Percentiles rank a stretch among this genome's conserved stretches.
Evolutionary conservation across 2,888 invertebrate species (phyloP).

Genomic region (Drosophila neotestacea): DNA sequence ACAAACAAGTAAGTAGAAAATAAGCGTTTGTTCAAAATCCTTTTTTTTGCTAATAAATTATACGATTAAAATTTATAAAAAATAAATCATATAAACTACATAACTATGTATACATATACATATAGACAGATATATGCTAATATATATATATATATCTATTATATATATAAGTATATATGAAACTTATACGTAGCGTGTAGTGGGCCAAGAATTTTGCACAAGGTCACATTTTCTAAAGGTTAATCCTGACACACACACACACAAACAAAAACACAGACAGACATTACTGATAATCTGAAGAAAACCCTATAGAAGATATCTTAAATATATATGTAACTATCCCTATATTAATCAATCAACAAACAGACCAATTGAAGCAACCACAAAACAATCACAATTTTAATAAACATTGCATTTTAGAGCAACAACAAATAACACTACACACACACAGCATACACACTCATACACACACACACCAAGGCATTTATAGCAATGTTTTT

Average conservation of each 20-base stretch:
- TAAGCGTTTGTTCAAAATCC: conserved; percentile 11
- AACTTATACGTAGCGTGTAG: conserved; percentile 44
- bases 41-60: conserved; percentile 60
- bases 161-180: conserved; percentile 33
- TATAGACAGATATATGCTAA: conserved; percentile 33
- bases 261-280: conserved; percentile 13
- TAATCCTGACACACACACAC: conserved; percentile 17
- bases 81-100: conserved; percentile 37
- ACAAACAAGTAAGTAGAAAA: not conserved
- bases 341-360: conserved; percentile 30
- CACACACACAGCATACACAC: conserved; percentile 10
- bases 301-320: conserved; percentile 25
- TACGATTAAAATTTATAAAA: conserved; percentile 41
- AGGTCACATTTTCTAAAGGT: conserved; percentile 42
- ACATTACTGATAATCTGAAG: conserved; percentile 3
- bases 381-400: conserved; percentile 7
- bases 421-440: conserved; percentile 7
- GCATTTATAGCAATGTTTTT: conserved; percentile 54
- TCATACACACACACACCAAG: conserved; percentile 29
- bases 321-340: conserved; percentile 20
- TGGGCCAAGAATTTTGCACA: conserved; percentile 33
- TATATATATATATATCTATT: conserved; percentile 38
- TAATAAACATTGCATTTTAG: not conserved
- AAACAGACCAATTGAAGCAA: conserved; percentile 38
- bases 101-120: conserved; percentile 16